Conservation (phyloP, 2,113 vertebrate genomes). For the Plecturocebus donacophilus region DNA sequence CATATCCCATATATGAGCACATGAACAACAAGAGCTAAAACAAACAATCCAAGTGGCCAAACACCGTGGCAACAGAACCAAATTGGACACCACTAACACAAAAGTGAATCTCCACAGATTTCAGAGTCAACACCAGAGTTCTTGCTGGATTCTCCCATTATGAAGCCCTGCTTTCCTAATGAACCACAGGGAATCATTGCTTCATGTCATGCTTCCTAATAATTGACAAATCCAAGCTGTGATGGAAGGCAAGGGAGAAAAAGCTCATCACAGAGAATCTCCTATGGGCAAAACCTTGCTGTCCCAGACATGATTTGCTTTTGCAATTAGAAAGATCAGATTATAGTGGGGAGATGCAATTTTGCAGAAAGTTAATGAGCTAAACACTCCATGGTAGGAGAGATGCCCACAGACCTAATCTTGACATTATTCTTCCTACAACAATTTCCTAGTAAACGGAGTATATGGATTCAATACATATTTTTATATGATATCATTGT, state of each 20-base stretch:
- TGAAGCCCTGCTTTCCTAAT: neutral
- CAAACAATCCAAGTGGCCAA: constrained; percentile 46
- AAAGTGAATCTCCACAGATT: constrained; percentile 39
- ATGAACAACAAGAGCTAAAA: constrained; percentile 44
- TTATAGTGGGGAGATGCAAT: neutral
- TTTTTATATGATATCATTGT: neutral
- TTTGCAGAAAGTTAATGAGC: neutral
- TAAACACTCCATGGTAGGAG: neutral
- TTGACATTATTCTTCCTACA: neutral
- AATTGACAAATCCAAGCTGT: neutral
- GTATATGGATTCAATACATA: neutral
- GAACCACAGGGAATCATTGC: neutral
- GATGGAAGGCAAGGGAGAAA: neutral
- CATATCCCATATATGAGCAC: constrained; percentile 31
- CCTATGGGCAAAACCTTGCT: constrained; percentile 26
- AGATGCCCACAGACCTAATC: neutral
- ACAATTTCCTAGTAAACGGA: neutral
- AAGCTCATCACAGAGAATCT: neutral
- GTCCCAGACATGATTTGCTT: neutral
- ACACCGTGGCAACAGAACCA: constrained; percentile 45
- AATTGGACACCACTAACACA: constrained; percentile 46
- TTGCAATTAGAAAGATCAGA: neutral
- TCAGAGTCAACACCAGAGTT: neutral
- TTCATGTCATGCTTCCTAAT: neutral
- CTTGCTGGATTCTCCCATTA: neutral